Evolutionary conservation across 2,888 invertebrate genomes (phyloP), one percentile per base, ranked within the genome.

Genomic region (Lumbricus terrestris): DNA sequence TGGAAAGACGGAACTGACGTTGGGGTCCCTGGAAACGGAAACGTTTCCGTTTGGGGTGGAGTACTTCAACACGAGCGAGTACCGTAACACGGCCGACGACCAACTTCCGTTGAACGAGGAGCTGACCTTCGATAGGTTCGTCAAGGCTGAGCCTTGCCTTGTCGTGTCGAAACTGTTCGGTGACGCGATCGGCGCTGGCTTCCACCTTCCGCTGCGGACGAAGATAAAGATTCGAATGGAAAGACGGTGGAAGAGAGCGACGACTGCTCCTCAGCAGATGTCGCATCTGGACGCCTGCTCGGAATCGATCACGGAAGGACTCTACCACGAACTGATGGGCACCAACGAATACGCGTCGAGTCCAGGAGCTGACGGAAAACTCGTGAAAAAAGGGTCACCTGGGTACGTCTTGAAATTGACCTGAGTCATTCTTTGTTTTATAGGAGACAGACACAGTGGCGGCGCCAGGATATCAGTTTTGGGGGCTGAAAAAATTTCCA

Each of bases 31-130:
- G 6, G 85, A 85, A 37, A 35, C 20, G 0, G 8, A 23, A 20
- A 5, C 85, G 1, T 85, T 85, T 85, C 85, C 85, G 85, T 13
- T 85, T 37, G 35, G 5, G 18, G 35, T 35, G 23, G 35, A 37
- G 35, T 35, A 88, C 88, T 47, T n/a, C 23, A 40, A 37, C 18
- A 34, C n/a, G 18, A 35, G 47, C 18, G 42, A 88, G 11, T 47
- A 88, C 47, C 23, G 88, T 40, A 88, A 88, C 34, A 33, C 88
- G 15, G n/a, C 88, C 88, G 40, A 47, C 42, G 47, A 88, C 40
- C 88, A 88, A 15, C 47, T 88, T 37, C 88, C 85, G 85, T 5
- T 35, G 34, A 37, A 1, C 20, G 85, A 34, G 35, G 15, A 33
- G 5, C 34, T 85, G 85, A 11, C 23, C 35, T 35, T 85, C 34